These are phyloP conservation scores for Synanthedon vespiformis DNA, from an alignment of 2,888 invertebrate species.

Conservation along the genomic window DNA sequence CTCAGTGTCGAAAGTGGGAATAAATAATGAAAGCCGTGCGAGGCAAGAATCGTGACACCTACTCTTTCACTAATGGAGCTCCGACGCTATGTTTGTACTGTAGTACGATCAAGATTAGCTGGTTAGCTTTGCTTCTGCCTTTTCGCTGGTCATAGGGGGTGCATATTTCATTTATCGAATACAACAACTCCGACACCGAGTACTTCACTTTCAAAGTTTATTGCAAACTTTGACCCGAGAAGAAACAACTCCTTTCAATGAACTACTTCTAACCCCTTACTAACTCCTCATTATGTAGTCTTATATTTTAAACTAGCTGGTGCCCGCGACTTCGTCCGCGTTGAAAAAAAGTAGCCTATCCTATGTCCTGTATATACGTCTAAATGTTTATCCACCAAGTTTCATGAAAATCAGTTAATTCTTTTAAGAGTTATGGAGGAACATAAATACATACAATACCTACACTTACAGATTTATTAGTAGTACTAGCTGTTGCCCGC, in stretches of 20 bases:
- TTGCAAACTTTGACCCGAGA: background rate
- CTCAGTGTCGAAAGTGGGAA: slow-evolving; percentile 42
- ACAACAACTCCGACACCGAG: background rate
- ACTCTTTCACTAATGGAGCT: slow-evolving; percentile 62
- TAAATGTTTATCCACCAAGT: too few species aligned
- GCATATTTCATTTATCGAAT: background rate
- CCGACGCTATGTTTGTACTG: slow-evolving; percentile 40
- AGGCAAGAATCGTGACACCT: slow-evolving; percentile 57
- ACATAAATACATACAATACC: too few species aligned
- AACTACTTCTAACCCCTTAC: background rate
- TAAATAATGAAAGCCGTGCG: slow-evolving; percentile 61
- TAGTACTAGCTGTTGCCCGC: too few species aligned
- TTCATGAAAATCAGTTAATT: too few species aligned
- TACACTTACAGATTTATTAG: too few species aligned
- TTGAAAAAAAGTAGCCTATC: too few species aligned
- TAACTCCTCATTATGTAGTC: too few species aligned
- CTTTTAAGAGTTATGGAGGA: too few species aligned
- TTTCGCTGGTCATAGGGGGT: slow-evolving; percentile 36
- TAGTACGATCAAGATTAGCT: slow-evolving; percentile 57
- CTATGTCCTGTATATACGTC: too few species aligned
- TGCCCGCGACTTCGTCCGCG: too few species aligned
- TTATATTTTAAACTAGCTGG: too few species aligned
- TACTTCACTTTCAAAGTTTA: background rate
- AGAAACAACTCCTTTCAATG: background rate
- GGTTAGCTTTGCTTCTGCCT: slow-evolving; percentile 40